Evolutionary conservation across 2,113 vertebrate species (phyloP), one percentile per base, ranked within the genome.

Genomic region (Tricholaema leucomelas): DNA sequence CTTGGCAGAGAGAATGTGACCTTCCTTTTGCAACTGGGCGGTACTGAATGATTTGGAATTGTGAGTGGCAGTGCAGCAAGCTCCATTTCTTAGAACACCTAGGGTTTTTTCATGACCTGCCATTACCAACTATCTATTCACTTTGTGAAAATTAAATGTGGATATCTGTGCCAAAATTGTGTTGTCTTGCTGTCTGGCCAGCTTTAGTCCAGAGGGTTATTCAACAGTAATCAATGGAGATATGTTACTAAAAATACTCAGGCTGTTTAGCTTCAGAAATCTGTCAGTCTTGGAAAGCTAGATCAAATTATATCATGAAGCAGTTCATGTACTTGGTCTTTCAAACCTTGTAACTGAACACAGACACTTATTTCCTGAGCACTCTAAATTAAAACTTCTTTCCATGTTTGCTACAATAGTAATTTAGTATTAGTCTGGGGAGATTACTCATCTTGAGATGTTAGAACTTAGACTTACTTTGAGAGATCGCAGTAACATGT

Each of bases 361-460:
- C 10, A 30, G 38, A 23, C 9, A 9, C 64, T 30, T 48, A 59
- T 80, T 88, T 94, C 31, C 33, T 3, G 15, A 84, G 24, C 20
- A 20, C 86, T 86, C 35, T 65, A 75, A 81, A 65, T 93, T 87
- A 72, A 65, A 91, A 70, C 60, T 61, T 85, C 10, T 88, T 90
- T 63, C 63, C 27, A 67, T 38, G 31, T 90, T 95, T 94, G 36
- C 28, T 81, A 88, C 80, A 82, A 11, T 59, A 46, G 28, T 78
- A 1, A 42, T 85, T 87, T 85, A 61, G 25, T 83, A 90, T 80
- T 92, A 76, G 52, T 61, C 35, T 87, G 44, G 52, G 30, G 30
- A 78, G 59, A 67, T 91, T 88, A 35, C 42, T 93, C 33, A n/a
- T 92, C 58, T n/a, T 2, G 12, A 84, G 58, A 76, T 79, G 35